phyloP scores from a whole-genome alignment of 2,113 vertebrate genomes.

The Mirounga angustirostris region DNA sequence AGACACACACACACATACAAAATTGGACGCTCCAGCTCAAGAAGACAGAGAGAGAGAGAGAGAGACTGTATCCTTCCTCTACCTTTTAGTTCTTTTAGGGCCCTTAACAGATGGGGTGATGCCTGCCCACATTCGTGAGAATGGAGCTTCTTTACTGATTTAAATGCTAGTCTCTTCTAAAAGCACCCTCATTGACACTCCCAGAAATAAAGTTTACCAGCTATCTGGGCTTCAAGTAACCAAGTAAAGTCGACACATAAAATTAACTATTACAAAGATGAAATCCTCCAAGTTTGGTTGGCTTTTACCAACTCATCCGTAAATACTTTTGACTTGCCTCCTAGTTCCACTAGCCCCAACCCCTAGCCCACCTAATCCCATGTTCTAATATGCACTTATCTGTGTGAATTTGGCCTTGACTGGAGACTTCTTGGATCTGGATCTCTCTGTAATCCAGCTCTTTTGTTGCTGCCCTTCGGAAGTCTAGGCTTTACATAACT shows the following conservation, averaged over 20 bases:
- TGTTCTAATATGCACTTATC: neutral
- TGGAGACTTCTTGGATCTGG: neutral
- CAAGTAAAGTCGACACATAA: neutral
- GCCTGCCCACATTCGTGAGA: neutral
- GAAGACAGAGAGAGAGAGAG: neutral
- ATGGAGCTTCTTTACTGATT: neutral
- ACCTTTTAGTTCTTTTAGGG: neutral
- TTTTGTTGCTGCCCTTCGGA: neutral
- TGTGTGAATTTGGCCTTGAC: neutral
- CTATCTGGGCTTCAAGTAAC: neutral
- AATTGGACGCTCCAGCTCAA: neutral
- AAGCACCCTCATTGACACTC: neutral
- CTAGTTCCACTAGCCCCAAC: neutral
- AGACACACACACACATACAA: neutral
- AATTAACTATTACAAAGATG: neutral
- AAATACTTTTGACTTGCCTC: neutral
- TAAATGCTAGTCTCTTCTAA: neutral
- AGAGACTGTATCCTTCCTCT: neutral
- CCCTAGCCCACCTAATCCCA: fast-evolving
- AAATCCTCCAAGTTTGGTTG: neutral
- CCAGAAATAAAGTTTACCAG: neutral
- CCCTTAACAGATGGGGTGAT: neutral
- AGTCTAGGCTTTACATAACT: neutral
- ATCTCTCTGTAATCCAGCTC: neutral
- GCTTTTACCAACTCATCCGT: neutral